Conservation (phyloP, 2,888 invertebrate species). For the Phania funesta region DNA sequence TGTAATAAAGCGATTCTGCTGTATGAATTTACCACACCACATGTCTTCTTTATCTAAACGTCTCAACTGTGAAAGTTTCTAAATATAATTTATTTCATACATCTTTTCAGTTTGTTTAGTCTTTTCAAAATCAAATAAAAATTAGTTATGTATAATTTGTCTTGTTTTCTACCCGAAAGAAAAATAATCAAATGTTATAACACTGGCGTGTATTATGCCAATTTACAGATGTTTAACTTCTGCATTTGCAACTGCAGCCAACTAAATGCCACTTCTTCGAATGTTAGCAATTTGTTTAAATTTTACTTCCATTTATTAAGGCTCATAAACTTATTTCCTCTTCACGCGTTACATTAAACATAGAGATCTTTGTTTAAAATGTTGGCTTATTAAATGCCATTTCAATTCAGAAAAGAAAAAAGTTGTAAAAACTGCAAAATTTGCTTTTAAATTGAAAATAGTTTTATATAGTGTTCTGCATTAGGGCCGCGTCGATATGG, state of each 20-base stretch:
- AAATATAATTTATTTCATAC: slow-evolving; percentile 28
- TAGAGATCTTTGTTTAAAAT: background rate
- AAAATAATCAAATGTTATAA: background rate
- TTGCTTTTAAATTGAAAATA: background rate
- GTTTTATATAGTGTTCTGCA: background rate
- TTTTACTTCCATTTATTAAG: slow-evolving; percentile 14
- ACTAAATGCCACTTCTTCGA: slow-evolving; percentile 6
- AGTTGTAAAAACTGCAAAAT: background rate
- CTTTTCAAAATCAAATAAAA: slow-evolving; percentile 12
- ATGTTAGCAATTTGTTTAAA: slow-evolving; percentile 45
- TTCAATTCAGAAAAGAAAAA: slow-evolving; percentile 26
- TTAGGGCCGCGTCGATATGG: no score
- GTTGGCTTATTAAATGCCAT: slow-evolving; percentile 52
- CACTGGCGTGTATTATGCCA: background rate
- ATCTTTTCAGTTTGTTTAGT: slow-evolving; percentile 22
- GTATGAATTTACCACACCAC: no score
- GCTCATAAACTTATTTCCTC: no score
- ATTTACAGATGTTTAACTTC: slow-evolving; percentile 18
- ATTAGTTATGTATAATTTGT: slow-evolving; percentile 4
- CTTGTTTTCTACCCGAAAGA: slow-evolving; percentile 11
- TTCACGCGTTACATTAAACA: background rate
- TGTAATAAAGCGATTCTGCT: no score
- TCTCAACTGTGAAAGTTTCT: background rate
- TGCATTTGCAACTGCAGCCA: background rate
- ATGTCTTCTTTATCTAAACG: no score